Conservation (phyloP, 2,888 invertebrate species). For the Ernsta delagoae region DNA sequence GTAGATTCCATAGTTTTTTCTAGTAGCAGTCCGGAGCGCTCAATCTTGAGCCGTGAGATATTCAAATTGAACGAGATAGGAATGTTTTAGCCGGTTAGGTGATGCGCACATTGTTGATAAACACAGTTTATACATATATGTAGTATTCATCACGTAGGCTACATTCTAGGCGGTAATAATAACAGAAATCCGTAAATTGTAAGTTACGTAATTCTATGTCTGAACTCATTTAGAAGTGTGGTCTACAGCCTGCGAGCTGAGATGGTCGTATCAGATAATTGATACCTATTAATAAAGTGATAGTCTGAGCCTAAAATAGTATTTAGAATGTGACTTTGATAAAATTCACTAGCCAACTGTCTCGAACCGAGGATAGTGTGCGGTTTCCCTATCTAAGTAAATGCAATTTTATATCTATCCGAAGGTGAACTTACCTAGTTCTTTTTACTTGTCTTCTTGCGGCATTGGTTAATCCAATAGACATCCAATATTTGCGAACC, state of each 20-base stretch:
- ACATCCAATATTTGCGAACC: constrained; percentile 29
- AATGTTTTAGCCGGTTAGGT: constrained; percentile 9
- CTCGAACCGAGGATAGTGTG: neutral
- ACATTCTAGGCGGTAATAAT: no score
- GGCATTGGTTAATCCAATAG: constrained; percentile 15
- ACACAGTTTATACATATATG: neutral
- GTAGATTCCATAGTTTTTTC: constrained; percentile 4
- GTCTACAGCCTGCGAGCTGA: no score
- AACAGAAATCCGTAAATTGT: no score
- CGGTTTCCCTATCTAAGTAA: neutral
- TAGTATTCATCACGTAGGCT: no score
- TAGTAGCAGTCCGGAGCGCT: neutral
- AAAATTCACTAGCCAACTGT: no score
- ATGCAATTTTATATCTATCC: constrained; percentile 1
- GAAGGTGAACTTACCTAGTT: constrained; percentile 8
- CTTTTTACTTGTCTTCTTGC: neutral
- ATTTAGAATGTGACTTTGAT: no score
- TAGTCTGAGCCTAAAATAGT: no score
- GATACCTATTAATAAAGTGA: no score
- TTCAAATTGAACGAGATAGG: constrained; percentile 23
- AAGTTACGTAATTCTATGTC: no score
- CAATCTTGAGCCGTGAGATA: constrained; percentile 27
- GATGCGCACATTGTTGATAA: neutral
- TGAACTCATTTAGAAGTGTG: no score
- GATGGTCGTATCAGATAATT: no score